A percentile compares a stretch with the other conserved stretches of the same genome.
Conservation (phyloP, 2,888 invertebrate species). For the Phanerotoma sp. region DNA sequence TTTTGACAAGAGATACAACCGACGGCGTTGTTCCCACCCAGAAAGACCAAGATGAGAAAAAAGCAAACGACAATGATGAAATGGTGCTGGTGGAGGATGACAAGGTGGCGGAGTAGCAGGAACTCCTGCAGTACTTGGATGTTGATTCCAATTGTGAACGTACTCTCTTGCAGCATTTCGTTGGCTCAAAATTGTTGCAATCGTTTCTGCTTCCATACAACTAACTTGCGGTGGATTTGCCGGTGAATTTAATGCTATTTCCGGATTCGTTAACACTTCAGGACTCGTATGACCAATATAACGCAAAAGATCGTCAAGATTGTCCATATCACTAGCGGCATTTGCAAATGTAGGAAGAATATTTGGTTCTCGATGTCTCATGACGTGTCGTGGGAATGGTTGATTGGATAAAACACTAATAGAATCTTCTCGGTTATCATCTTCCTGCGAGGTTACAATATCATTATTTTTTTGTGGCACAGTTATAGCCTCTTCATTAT, state of each 20-base stretch:
- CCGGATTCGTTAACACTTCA: slow-evolving; percentile 62
- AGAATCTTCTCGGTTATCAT: slow-evolving; percentile 16
- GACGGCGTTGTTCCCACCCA: slow-evolving; percentile 84
- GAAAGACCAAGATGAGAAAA: slow-evolving; percentile 89
- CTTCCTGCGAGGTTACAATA: neutral
- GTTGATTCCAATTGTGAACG: slow-evolving; percentile 56
- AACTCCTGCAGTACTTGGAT: slow-evolving; percentile 59
- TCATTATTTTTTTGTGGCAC: slow-evolving; percentile 3
- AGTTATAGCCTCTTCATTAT: slow-evolving; percentile 38
- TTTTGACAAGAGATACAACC: slow-evolving; percentile 83
- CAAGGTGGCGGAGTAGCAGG: slow-evolving; percentile 60
- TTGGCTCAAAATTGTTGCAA: slow-evolving; percentile 82
- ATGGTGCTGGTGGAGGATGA: slow-evolving; percentile 64
- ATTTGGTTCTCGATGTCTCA: slow-evolving; percentile 72
- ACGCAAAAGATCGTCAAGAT: slow-evolving; percentile 85
- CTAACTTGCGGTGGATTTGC: slow-evolving; percentile 73
- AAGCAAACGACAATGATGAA: slow-evolving; percentile 84
- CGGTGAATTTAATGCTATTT: slow-evolving; percentile 72
- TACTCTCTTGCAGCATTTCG: slow-evolving; percentile 81
- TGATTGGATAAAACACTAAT: slow-evolving; percentile 34
- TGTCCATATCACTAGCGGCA: slow-evolving; percentile 85
- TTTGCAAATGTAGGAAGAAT: slow-evolving; percentile 79
- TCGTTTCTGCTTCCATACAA: slow-evolving; percentile 81
- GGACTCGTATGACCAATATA: slow-evolving; percentile 92
- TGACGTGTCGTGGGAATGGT: slow-evolving; percentile 68